Conservation (phyloP, 2,888 invertebrate species). For the Hydropsyche betteni region DNA sequence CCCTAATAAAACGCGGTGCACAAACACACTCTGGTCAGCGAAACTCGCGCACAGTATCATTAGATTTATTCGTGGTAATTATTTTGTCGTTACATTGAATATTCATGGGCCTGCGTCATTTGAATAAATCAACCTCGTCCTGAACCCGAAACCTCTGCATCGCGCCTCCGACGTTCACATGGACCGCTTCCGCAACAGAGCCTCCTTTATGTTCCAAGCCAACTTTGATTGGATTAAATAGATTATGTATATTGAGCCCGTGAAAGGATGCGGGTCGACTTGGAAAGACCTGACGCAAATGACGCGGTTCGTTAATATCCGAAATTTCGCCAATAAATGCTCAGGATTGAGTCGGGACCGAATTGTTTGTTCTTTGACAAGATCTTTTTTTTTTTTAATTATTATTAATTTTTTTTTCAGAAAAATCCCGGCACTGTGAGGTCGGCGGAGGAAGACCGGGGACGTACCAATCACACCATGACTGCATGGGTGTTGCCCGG, state of each 20-base stretch:
- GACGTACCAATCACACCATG: conserved; percentile 83
- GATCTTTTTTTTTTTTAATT: conserved; percentile 19
- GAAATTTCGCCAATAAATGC: too few relatives aligned
- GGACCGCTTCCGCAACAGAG: conserved; percentile 31
- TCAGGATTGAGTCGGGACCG: too few relatives aligned
- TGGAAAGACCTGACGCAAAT: conserved; percentile 2
- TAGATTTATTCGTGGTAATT: conserved; percentile 51
- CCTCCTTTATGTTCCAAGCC: conserved; percentile 46
- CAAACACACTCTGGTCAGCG: conserved; percentile 29
- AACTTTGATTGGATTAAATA: conserved; percentile 50
- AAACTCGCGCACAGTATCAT: conserved; percentile 38
- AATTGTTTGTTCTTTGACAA: too few relatives aligned
- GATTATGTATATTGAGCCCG: conserved; percentile 29
- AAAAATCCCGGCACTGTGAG: conserved; percentile 88
- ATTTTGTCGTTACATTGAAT: conserved; percentile 52
- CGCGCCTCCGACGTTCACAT: conserved; percentile 22
- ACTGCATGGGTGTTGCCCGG: conserved; percentile 81
- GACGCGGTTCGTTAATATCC: not conserved
- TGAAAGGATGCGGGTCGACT: not conserved
- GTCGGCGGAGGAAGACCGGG: conserved; percentile 89
- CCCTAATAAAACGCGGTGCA: conserved; percentile 32
- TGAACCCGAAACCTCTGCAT: not conserved
- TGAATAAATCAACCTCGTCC: conserved; percentile 48
- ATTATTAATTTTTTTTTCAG: too few relatives aligned
- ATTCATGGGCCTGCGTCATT: conserved; percentile 48